Evolutionary conservation across 2,888 invertebrate species (phyloP).

Genomic region (Molorchus minor): DNA sequence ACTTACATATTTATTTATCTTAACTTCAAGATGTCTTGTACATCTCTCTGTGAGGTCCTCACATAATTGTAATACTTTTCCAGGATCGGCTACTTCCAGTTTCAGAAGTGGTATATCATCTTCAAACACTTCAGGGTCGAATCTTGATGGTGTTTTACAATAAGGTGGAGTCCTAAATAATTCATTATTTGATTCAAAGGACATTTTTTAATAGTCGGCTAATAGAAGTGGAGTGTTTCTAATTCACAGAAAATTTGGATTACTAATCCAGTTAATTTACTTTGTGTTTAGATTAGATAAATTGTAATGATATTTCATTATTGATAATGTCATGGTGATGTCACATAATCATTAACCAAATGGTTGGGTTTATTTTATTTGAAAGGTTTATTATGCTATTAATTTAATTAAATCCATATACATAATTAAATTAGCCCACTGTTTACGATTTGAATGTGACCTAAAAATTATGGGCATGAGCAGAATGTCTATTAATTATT

Average conservation of each 20-base stretch:
- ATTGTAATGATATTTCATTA: slow-evolving; percentile 35
- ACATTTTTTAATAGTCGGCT: slow-evolving; percentile 28
- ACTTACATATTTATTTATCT: slow-evolving; percentile 71
- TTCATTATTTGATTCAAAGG: slow-evolving; percentile 45
- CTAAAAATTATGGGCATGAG: too few species aligned
- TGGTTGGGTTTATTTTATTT: slow-evolving; percentile 48
- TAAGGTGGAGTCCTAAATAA: slow-evolving; percentile 51
- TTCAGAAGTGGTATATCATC: slow-evolving; percentile 45
- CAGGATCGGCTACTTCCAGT: slow-evolving; percentile 67
- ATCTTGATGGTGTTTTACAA: slow-evolving; percentile 39
- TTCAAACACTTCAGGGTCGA: slow-evolving; percentile 29
- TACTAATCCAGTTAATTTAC: slow-evolving; percentile 25
- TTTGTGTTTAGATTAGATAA: slow-evolving; percentile 32
- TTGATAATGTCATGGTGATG: slow-evolving; percentile 50
- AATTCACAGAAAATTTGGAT: slow-evolving; percentile 47
- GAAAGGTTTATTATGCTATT: slow-evolving; percentile 45
- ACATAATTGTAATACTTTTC: slow-evolving; percentile 66
- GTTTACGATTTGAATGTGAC: too few species aligned
- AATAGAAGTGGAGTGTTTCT: slow-evolving; percentile 26
- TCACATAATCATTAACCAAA: slow-evolving; percentile 49
- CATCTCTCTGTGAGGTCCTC: slow-evolving; percentile 65
- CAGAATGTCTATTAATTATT: too few species aligned
- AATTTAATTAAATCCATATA: slow-evolving; percentile 49
- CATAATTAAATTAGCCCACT: slow-evolving; percentile 15
- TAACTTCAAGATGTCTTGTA: slow-evolving; percentile 66